These are phyloP conservation scores for Agrilus planipennis DNA, from an alignment of 1,140 invertebrate genomes.

Conservation along the genomic window DNA sequence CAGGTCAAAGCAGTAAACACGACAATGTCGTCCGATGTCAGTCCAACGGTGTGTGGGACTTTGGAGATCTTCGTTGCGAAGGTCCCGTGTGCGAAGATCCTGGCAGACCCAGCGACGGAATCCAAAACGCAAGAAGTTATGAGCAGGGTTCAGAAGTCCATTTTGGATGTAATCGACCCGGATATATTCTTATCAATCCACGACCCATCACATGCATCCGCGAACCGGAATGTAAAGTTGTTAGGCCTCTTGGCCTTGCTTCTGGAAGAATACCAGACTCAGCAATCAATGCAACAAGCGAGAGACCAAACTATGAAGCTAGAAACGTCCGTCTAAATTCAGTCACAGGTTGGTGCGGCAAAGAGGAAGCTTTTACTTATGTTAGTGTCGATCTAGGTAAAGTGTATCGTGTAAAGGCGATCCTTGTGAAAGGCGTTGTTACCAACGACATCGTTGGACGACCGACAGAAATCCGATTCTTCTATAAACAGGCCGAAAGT, in stretches of 20 bases:
- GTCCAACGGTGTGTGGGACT: constrained; percentile 90
- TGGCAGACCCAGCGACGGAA: constrained; percentile 82
- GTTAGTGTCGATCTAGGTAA: constrained; percentile 88
- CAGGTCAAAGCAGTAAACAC: constrained; percentile 80
- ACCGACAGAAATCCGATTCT: constrained; percentile 90
- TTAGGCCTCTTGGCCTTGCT: constrained; percentile 80
- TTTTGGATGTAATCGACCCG: constrained; percentile 80
- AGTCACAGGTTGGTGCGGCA: constrained; percentile 90
- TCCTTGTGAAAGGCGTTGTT: constrained; percentile 86
- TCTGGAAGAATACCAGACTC: constrained; percentile 88
- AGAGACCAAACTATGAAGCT: constrained; percentile 84
- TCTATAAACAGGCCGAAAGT: constrained; percentile 87
- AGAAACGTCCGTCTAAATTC: constrained; percentile 83
- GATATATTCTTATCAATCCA: constrained; percentile 86
- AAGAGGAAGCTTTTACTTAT: constrained; percentile 90
- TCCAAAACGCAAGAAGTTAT: constrained; percentile 79
- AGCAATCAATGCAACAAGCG: constrained; percentile 91
- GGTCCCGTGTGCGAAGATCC: constrained; percentile 93
- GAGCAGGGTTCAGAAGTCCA: constrained; percentile 85
- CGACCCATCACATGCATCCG: constrained; percentile 81
- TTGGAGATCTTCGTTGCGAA: constrained; percentile 90
- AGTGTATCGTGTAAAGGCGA: constrained; percentile 81
- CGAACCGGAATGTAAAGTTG: constrained; percentile 88
- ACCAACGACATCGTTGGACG: constrained; percentile 90
- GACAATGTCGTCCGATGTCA: constrained; percentile 88